phyloP scores from a whole-genome alignment of 2,797 vertebrate genomes.

The Fringilla coelebs region DNA sequence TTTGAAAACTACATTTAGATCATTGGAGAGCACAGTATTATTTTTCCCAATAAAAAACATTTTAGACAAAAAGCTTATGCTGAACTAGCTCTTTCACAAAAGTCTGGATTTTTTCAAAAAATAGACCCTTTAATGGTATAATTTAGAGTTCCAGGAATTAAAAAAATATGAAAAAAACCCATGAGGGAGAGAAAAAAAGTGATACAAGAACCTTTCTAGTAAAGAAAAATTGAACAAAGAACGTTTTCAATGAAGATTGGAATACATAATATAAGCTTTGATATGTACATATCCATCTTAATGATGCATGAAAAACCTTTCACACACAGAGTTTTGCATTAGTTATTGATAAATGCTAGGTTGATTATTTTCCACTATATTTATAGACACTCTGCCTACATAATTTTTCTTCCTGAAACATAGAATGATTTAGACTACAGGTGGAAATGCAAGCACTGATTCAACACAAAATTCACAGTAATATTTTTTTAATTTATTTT shows the following conservation, averaged over 20 bases:
- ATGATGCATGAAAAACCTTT: neutral
- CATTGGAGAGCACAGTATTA: neutral
- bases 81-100: neutral
- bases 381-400: neutral
- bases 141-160: neutral
- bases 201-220: neutral
- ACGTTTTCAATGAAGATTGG: neutral
- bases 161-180: neutral
- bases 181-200: neutral
- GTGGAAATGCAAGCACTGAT: neutral
- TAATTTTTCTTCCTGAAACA: neutral
- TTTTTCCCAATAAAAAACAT: neutral
- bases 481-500: neutral
- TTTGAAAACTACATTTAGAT: neutral
- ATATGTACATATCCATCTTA: neutral
- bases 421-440: neutral
- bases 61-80: neutral
- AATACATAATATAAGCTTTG: neutral
- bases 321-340: neutral
- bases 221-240: neutral
- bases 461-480: neutral
- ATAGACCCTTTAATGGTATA: neutral
- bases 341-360: neutral
- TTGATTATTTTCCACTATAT: neutral
- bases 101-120: neutral